Evolutionary conservation across 1,140 invertebrate species (phyloP).

Genomic region (Anastrepha ludens): DNA sequence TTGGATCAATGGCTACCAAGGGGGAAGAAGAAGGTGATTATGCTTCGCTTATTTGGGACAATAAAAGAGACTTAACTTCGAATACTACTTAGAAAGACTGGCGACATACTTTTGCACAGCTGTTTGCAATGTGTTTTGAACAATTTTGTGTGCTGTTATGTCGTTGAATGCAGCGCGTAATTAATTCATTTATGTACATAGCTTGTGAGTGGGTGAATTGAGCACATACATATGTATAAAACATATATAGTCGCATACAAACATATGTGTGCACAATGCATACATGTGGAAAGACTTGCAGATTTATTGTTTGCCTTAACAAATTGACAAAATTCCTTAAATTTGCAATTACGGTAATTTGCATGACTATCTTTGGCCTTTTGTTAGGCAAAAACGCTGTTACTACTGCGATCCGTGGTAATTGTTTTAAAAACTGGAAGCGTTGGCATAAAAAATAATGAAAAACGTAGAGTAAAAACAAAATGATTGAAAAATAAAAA

Average conservation of each 20-base stretch:
- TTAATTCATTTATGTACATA: slow-evolving; percentile 46
- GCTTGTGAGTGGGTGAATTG: slow-evolving; percentile 35
- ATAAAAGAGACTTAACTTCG: background rate
- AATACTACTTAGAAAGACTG: slow-evolving; percentile 13
- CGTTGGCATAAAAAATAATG: slow-evolving; percentile 14
- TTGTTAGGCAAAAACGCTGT: slow-evolving; percentile 1
- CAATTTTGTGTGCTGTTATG: background rate
- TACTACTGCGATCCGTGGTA: background rate
- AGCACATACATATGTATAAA: background rate
- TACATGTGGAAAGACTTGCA: background rate
- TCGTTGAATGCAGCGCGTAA: slow-evolving; percentile 1
- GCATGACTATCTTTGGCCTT: slow-evolving; percentile 48
- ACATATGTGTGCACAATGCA: background rate
- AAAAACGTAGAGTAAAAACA: background rate
- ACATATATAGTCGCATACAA: background rate
- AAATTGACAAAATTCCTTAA: slow-evolving; percentile 48
- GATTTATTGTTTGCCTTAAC: slow-evolving; percentile 38
- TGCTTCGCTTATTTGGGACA: background rate
- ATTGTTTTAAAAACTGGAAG: slow-evolving; percentile 34
- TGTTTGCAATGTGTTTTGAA: background rate
- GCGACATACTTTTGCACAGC: slow-evolving; percentile 37
- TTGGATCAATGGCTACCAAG: background rate
- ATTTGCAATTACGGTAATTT: slow-evolving; percentile 50
- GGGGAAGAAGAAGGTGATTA: background rate
- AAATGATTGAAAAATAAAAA: background rate